phyloP scores from a whole-genome alignment of 2,113 vertebrate genomes.

The Guaruba guarouba region DNA sequence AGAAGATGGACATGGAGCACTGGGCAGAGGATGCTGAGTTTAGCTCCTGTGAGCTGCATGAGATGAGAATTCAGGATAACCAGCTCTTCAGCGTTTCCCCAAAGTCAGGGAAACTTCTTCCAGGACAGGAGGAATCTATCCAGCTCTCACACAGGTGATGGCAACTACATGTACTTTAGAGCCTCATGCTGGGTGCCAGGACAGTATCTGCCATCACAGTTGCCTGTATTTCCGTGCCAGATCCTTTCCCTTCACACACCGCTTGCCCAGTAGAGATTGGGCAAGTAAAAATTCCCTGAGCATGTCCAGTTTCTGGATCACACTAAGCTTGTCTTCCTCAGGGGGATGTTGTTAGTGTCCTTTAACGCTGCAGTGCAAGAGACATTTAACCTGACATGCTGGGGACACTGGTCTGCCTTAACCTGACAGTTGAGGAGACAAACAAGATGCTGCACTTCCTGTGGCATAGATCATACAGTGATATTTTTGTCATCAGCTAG shows the following conservation, averaged over 20 bases:
- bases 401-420: not conserved
- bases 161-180: not conserved
- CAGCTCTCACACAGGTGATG: constrained; percentile 85
- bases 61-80: constrained; percentile 86
- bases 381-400: not conserved
- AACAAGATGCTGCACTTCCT: not conserved
- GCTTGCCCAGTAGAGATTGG: not conserved
- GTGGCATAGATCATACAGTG: not conserved
- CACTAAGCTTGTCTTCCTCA: not conserved
- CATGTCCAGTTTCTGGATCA: not conserved
- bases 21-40: constrained; percentile 85
- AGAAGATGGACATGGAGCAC: constrained; percentile 83
- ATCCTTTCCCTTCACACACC: not conserved
- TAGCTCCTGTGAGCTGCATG: constrained; percentile 76
- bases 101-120: constrained; percentile 80
- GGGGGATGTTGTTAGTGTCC: not conserved
- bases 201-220: not conserved
- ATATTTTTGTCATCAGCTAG: not conserved
- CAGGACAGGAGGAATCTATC: constrained; percentile 82
- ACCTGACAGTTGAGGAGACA: not conserved
- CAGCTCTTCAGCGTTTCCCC: constrained; percentile 83
- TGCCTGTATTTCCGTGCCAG: not conserved
- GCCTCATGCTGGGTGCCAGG: not conserved
- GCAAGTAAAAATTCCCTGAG: not conserved
- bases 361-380: not conserved